A percentile compares a stretch with the other conserved stretches of the same genome.
Evolutionary conservation across 2,113 vertebrate genomes (phyloP).

Genomic region (Apus apus): DNA sequence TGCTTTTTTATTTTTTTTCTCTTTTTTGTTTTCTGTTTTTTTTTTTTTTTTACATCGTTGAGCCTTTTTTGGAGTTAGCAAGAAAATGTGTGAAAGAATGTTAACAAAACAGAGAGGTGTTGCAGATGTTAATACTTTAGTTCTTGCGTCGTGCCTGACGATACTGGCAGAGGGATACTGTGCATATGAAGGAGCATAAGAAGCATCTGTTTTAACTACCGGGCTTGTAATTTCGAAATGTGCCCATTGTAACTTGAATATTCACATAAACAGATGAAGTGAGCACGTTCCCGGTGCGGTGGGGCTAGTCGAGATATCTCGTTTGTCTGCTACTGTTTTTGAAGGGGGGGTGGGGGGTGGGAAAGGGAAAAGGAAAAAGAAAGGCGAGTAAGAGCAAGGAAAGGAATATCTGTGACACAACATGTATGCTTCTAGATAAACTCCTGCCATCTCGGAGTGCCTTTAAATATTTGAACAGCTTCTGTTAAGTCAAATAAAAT

Average conservation of each 20-base stretch:
- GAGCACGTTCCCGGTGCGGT: constrained; percentile 15
- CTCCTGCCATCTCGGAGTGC: constrained; percentile 70
- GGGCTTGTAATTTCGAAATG: constrained; percentile 36
- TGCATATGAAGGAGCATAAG: constrained; percentile 48
- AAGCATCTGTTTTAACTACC: constrained; percentile 57
- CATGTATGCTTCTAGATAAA: constrained; percentile 68
- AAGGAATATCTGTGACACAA: constrained; percentile 59
- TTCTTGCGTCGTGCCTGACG: constrained; percentile 52
- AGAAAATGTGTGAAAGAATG: constrained; percentile 65
- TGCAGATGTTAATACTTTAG: constrained; percentile 71
- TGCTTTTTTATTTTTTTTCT: background rate
- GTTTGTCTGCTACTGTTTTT: constrained; percentile 37
- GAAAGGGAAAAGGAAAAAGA: background rate
- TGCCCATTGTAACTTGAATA: constrained; percentile 64
- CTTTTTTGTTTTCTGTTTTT: background rate
- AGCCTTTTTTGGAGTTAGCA: constrained; percentile 48
- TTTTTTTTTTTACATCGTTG: background rate
- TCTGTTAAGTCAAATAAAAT: constrained; percentile 64
- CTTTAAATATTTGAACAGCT: constrained; percentile 71
- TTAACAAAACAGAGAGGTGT: constrained; percentile 65
- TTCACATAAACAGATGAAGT: constrained; percentile 24
- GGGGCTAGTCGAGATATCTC: background rate
- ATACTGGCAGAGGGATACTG: constrained; percentile 40
- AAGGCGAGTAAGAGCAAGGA: constrained; percentile 21
- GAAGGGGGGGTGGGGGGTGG: background rate